Conservation (phyloP, 2,113 vertebrate genomes). For the Aviceda subcristata region DNA sequence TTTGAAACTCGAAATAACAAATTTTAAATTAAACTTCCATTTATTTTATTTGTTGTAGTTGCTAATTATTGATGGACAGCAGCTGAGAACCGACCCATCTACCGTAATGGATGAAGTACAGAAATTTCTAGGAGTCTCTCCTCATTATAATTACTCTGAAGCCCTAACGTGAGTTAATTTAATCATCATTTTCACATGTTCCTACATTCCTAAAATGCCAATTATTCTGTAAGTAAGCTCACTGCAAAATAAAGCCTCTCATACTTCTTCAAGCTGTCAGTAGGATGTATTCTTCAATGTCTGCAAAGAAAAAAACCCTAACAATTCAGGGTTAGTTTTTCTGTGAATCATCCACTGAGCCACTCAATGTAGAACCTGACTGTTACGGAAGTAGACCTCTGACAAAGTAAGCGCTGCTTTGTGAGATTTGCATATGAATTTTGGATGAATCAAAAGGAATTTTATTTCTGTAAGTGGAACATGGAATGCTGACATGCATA, state of each 20-base stretch:
- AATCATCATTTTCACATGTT: not conserved
- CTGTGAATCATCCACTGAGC: not conserved
- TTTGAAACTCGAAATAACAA: not conserved
- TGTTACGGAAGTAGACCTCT: not conserved
- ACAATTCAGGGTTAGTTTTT: not conserved
- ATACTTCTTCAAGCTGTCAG: not conserved
- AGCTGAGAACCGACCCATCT: conserved; percentile 88
- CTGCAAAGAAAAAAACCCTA: not conserved
- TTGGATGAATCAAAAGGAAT: not conserved
- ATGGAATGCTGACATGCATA: not conserved
- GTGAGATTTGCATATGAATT: not conserved
- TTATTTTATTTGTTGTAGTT: conserved; percentile 73
- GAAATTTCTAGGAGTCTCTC: conserved; percentile 93
- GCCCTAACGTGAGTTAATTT: conserved; percentile 88
- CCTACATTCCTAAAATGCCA: not conserved
- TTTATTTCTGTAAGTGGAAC: not conserved
- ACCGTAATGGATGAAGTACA: conserved; percentile 96
- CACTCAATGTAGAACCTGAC: not conserved
- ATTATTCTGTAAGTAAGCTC: not conserved
- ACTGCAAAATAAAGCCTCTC: not conserved
- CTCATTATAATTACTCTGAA: conserved; percentile 95
- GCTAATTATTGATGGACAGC: conserved; percentile 95
- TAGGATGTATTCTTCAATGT: not conserved
- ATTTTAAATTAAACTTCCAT: not conserved
- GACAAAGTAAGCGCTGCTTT: not conserved